phyloP scores from a whole-genome alignment of 2,797 vertebrate species.

The Rhinatrema bivittatum region DNA sequence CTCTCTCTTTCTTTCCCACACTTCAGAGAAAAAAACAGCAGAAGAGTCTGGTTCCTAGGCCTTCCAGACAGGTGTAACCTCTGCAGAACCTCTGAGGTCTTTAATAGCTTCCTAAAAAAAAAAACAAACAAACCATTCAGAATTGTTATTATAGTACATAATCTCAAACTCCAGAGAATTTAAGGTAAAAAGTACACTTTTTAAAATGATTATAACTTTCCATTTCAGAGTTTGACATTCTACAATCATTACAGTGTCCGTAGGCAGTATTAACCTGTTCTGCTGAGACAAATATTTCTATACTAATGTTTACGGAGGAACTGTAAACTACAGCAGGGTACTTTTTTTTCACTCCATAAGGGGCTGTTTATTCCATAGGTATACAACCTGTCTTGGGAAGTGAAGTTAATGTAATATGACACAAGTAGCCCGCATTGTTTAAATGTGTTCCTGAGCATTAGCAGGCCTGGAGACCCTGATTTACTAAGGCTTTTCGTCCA shows the following conservation, averaged over 20 bases:
- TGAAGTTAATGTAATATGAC: slow-evolving; percentile 66
- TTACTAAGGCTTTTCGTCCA: no score
- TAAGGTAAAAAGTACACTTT: slow-evolving; percentile 30
- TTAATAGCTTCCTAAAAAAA: slow-evolving; percentile 34
- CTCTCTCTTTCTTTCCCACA: slow-evolving; percentile 33
- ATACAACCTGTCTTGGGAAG: slow-evolving; percentile 62
- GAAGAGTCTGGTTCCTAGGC: no score
- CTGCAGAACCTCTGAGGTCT: no score
- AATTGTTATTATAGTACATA: slow-evolving; percentile 18
- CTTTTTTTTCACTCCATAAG: slow-evolving; percentile 49
- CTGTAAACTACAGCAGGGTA: slow-evolving; percentile 54
- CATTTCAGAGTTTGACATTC: slow-evolving; percentile 37
- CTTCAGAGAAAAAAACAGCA: slow-evolving; percentile 11
- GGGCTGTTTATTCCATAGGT: slow-evolving; percentile 65
- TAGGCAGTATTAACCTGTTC: slow-evolving; percentile 40
- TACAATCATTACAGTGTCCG: slow-evolving; percentile 21
- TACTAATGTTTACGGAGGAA: slow-evolving; percentile 52
- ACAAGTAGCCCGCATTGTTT: slow-evolving; percentile 61
- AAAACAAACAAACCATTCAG: no score
- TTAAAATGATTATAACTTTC: slow-evolving; percentile 41
- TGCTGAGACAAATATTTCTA: slow-evolving; percentile 37
- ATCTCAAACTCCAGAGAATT: slow-evolving; percentile 29
- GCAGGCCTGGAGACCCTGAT: slow-evolving; percentile 57
- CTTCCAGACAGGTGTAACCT: not conserved
- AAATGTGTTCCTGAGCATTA: slow-evolving; percentile 68